Evolutionary conservation across 2,797 vertebrate genomes (phyloP).

Genomic region (Sebastes kiyomatsui): DNA sequence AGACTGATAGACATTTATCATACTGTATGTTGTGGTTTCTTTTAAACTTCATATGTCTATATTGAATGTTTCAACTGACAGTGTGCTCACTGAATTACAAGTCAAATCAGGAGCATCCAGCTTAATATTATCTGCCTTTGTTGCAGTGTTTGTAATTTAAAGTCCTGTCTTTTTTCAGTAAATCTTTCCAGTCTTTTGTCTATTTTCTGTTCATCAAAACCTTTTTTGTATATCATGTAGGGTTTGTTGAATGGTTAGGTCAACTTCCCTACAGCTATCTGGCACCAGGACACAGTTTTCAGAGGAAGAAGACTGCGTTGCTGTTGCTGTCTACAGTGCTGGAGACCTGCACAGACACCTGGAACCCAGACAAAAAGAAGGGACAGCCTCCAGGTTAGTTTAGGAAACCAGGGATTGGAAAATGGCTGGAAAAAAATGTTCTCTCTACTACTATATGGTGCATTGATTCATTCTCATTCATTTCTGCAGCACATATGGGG

Average conservation of each 20-base stretch:
- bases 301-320: constrained; percentile 89
- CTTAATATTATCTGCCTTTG: neutral
- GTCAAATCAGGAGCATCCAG: neutral
- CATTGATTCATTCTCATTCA: neutral
- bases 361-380: constrained; percentile 89
- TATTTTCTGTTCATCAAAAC: neutral
- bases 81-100: neutral
- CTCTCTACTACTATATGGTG: neutral
- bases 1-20: neutral
- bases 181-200: neutral
- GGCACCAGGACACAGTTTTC: constrained; percentile 86
- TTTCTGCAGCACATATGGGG: constrained; percentile 83
- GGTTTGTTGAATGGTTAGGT: constrained; percentile 88
- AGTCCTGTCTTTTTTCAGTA: neutral
- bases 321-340: constrained; percentile 85
- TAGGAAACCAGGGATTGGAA: neutral
- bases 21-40: neutral
- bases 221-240: constrained; percentile 51
- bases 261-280: constrained; percentile 81
- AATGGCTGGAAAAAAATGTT: neutral
- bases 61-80: neutral
- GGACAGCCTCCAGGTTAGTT: constrained; percentile 91
- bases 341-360: constrained; percentile 92
- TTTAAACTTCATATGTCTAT: neutral
- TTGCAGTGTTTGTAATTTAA: neutral